phyloP scores from a whole-genome alignment of 23 tunicate species.

The Corella eumyota region DNA sequence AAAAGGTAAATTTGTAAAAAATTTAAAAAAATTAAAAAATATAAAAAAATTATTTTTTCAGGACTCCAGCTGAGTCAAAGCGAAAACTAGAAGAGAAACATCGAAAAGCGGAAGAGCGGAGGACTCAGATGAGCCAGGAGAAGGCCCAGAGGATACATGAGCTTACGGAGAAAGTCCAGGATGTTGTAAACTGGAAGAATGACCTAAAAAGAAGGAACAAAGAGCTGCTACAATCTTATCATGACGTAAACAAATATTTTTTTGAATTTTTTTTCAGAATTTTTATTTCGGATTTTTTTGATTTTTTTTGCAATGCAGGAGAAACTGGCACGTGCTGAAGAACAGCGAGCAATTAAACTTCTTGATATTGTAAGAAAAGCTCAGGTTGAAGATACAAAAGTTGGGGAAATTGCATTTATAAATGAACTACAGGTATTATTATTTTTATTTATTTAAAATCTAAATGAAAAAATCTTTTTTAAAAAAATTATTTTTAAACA shows the following conservation, averaged over 20 bases:
- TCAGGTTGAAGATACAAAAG: conserved; percentile 91
- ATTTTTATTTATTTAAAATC: not conserved
- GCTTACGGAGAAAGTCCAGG: conserved; percentile 79
- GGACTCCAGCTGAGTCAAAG: conserved; percentile 93
- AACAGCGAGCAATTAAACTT: conserved; percentile 72
- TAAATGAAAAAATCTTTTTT: not conserved
- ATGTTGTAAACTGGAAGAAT: conserved; percentile 69
- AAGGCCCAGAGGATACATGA: conserved; percentile 73
- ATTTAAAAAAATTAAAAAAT: not conserved
- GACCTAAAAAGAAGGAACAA: conserved; percentile 51
- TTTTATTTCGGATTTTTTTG: not conserved
- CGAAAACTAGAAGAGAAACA: conserved; percentile 90
- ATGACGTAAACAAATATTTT: conserved; percentile 25
- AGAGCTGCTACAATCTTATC: conserved; percentile 51
- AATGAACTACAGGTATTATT: conserved; percentile 68
- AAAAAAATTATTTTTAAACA: not conserved
- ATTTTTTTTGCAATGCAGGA: conserved; percentile 25
- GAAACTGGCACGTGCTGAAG: conserved; percentile 86
- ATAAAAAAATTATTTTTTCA: no score
- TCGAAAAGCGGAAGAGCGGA: conserved; percentile 60
- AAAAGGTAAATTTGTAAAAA: conserved; percentile 35
- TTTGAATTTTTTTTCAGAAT: not conserved
- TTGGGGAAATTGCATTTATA: conserved; percentile 86
- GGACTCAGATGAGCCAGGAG: conserved; percentile 78
- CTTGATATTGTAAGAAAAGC: conserved; percentile 66